These are phyloP conservation scores for Tribolium castaneum DNA, from an alignment of 1,140 invertebrate species.

Conservation along the genomic window DNA sequence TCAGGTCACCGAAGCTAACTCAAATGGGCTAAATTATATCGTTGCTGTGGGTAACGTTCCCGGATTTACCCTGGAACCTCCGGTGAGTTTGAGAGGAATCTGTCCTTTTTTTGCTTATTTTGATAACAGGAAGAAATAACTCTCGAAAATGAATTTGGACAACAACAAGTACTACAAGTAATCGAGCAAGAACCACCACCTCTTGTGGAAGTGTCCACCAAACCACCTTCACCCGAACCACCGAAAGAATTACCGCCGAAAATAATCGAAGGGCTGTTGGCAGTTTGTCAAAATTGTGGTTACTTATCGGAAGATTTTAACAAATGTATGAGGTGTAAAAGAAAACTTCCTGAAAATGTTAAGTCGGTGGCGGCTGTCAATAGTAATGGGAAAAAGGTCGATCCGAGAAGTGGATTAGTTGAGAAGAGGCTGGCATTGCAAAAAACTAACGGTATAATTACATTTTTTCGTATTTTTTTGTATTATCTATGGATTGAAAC, in stretches of 20 bases:
- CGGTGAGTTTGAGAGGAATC: background rate
- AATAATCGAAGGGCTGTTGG: slow-evolving; percentile 74
- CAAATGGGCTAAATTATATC: slow-evolving; percentile 79
- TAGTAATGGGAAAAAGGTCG: slow-evolving; percentile 34
- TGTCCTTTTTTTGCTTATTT: background rate
- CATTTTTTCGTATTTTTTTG: background rate
- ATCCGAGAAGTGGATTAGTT: slow-evolving; percentile 12
- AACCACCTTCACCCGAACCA: slow-evolving; percentile 59
- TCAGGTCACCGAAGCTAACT: slow-evolving; percentile 75
- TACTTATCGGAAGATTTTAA: slow-evolving; percentile 78
- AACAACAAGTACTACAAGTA: background rate
- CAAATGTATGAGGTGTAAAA: slow-evolving; percentile 74
- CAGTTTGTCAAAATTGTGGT: slow-evolving; percentile 78
- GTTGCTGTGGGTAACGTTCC: slow-evolving; percentile 71
- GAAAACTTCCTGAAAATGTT: slow-evolving; percentile 67
- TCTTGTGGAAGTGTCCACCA: background rate
- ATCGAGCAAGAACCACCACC: background rate
- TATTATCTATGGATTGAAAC: too few relatives aligned
- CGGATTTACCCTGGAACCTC: slow-evolving; percentile 29
- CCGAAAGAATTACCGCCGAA: slow-evolving; percentile 66
- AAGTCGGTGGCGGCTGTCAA: slow-evolving; percentile 63
- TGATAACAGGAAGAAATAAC: background rate
- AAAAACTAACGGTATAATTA: slow-evolving; percentile 20
- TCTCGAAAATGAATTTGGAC: background rate
- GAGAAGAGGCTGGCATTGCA: slow-evolving; percentile 33